Conservation (phyloP, 1,140 invertebrate genomes). For the Planococcus citri region DNA sequence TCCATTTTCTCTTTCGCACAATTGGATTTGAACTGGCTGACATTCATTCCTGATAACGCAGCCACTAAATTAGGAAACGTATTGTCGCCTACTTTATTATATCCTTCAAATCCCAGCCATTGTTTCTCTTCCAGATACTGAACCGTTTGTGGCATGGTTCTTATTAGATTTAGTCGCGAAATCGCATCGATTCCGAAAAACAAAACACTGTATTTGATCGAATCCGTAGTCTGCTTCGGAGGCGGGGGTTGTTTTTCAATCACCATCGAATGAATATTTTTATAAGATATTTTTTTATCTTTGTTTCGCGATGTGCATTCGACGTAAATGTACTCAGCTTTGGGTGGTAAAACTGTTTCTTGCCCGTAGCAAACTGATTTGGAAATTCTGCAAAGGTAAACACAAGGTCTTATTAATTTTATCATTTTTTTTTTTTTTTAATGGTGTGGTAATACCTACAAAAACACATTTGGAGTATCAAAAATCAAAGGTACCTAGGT, state of each 20-base stretch:
- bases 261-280: slow-evolving; percentile 22
- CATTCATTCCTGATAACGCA: slow-evolving; percentile 45
- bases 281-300: not conserved
- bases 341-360: slow-evolving; percentile 1
- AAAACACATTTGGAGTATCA: too few relatives aligned
- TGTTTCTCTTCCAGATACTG: slow-evolving; percentile 45
- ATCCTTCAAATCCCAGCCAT: slow-evolving; percentile 44
- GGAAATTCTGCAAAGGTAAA: not conserved
- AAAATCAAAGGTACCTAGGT: too few relatives aligned
- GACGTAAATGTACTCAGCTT: not conserved
- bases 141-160: slow-evolving; percentile 59
- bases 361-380: slow-evolving; percentile 19
- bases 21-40: slow-evolving; percentile 17
- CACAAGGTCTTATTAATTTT: too few relatives aligned
- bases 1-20: slow-evolving; percentile 39
- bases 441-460: too few relatives aligned
- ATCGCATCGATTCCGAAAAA: slow-evolving; percentile 77
- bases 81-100: slow-evolving; percentile 62
- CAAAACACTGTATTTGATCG: slow-evolving; percentile 35
- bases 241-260: slow-evolving; percentile 18
- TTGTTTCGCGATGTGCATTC: not conserved
- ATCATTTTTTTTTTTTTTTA: too few relatives aligned
- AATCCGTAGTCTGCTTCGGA: not conserved
- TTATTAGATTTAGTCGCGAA: slow-evolving; percentile 63
- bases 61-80: slow-evolving; percentile 71